Evolutionary conservation across 2,888 invertebrate genomes (phyloP).

Genomic region (Geotrupes spiniger): DNA sequence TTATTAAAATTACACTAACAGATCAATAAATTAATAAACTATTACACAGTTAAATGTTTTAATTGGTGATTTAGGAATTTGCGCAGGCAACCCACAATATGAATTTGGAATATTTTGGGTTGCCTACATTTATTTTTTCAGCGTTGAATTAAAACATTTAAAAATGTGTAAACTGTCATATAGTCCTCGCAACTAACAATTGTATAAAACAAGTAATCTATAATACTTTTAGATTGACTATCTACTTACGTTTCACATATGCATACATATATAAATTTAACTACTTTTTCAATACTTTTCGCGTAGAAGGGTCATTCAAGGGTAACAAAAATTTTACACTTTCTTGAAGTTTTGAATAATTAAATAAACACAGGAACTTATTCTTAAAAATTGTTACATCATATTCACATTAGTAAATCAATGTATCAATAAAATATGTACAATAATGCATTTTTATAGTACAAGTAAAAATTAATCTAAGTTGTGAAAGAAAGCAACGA

Average conservation of each 20-base stretch:
- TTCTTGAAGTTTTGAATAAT: background rate
- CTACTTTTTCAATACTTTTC: conserved; percentile 3
- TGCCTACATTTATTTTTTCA: background rate
- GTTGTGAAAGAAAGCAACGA: background rate
- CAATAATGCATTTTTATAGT: conserved; percentile 6
- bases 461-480: background rate
- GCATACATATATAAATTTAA: background rate
- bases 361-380: conserved; percentile 6
- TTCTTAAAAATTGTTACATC: conserved; percentile 19
- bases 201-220: conserved; percentile 16
- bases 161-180: too few species aligned
- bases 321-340: conserved; percentile 1
- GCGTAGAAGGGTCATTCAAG: conserved; percentile 5
- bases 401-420: conserved; percentile 22
- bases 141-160: background rate
- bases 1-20: conserved; percentile 33
- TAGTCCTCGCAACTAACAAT: conserved; percentile 11
- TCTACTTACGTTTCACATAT: conserved; percentile 9
- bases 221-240: conserved; percentile 23
- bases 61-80: too few species aligned
- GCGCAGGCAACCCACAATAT: too few species aligned
- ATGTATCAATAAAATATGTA: conserved; percentile 4
- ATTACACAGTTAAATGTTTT: too few species aligned
- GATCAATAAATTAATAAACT: conserved; percentile 38
- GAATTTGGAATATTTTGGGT: background rate